These are phyloP conservation scores for Atrina japonica DNA, from an alignment of 2,888 invertebrate species.

Conservation along the genomic window DNA sequence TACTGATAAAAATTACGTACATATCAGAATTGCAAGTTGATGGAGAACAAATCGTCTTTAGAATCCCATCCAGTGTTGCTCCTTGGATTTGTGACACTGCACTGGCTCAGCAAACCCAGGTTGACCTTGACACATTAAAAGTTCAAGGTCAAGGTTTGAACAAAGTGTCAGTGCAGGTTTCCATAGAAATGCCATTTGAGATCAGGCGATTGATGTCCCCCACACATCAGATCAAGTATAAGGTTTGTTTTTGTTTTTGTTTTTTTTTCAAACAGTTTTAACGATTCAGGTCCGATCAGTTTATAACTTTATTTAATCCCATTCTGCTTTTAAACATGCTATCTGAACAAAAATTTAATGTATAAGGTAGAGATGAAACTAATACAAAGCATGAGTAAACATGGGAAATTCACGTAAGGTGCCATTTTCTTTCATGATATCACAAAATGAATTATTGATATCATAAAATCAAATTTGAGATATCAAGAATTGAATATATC, in stretches of 20 bases:
- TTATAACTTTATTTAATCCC: no score
- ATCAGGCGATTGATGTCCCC: constrained; percentile 74
- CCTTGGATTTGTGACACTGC: constrained; percentile 76
- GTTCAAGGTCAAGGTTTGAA: constrained; percentile 40
- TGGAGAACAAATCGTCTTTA: constrained; percentile 75
- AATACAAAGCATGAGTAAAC: no score
- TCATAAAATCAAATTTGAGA: no score
- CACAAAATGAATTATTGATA: no score
- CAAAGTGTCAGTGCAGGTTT: constrained; percentile 69
- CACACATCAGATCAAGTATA: constrained; percentile 75
- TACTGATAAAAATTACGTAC: constrained; percentile 81
- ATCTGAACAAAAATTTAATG: no score
- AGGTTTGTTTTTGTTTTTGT: constrained; percentile 61
- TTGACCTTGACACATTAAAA: neutral
- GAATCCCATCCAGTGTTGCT: constrained; percentile 77
- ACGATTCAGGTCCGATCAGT: no score
- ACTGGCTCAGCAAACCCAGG: constrained; percentile 73
- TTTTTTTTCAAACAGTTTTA: neutral
- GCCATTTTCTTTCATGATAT: no score
- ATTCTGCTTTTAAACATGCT: no score
- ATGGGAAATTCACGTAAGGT: no score
- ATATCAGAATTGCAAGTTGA: constrained; percentile 79
- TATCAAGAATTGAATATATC: no score
- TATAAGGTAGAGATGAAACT: no score
- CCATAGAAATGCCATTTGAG: constrained; percentile 80